Conservation (phyloP, 2,797 vertebrate species). For the Myotis findleyi region DNA sequence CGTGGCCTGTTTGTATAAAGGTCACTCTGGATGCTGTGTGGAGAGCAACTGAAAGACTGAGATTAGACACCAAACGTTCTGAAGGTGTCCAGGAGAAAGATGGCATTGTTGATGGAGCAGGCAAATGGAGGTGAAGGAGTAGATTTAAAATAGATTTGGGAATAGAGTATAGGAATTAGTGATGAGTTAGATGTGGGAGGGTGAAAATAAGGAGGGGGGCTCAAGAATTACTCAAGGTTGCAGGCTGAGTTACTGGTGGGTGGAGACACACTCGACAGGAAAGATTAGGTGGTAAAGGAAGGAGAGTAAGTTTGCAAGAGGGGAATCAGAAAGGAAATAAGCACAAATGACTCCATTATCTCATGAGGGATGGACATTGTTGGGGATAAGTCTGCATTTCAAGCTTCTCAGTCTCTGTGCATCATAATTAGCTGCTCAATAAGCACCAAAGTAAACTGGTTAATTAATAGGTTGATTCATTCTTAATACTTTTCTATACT, state of each 20-base stretch:
- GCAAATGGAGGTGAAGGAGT: background rate
- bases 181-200: background rate
- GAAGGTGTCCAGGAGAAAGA: background rate
- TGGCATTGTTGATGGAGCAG: background rate
- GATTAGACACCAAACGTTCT: background rate
- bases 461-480: background rate
- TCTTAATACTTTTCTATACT: background rate
- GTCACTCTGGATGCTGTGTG: background rate
- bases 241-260: background rate
- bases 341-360: background rate
- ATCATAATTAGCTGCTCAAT: background rate
- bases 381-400: background rate
- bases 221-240: background rate
- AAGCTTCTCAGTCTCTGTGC: background rate
- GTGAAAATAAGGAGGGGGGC: background rate
- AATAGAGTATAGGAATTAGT: background rate
- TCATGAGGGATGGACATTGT: background rate
- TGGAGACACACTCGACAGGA: background rate
- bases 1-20: background rate
- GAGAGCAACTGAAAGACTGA: background rate
- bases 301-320: background rate
- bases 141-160: background rate
- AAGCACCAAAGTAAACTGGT: background rate
- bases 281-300: background rate
- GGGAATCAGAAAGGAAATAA: background rate